phyloP scores from a whole-genome alignment of 2,797 vertebrate genomes.

The Amblyopsis hoosieri region DNA sequence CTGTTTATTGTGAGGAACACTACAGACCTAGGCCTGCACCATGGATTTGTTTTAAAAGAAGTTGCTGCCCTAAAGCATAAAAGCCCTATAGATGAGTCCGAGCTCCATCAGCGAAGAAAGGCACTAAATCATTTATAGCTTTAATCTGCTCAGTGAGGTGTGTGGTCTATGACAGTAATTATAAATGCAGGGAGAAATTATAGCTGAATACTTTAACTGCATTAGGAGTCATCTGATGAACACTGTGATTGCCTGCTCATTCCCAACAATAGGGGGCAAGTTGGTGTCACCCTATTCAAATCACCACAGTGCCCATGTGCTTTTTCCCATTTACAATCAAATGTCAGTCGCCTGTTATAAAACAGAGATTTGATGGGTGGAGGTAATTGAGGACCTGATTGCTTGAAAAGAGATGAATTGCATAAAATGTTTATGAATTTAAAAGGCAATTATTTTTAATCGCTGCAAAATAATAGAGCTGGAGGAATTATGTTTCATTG shows the following conservation, averaged over 20 bases:
- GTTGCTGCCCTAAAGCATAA: constrained; percentile 95
- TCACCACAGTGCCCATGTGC: constrained; percentile 86
- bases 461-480: constrained; percentile 77
- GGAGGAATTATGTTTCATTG: constrained; percentile 81
- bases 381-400: constrained; percentile 84
- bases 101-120: constrained; percentile 90
- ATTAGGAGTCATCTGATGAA: constrained; percentile 99
- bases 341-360: constrained; percentile 96
- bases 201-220: constrained; percentile 99
- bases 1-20: constrained; percentile 60
- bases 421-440: constrained; percentile 85
- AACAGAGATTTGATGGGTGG: constrained; percentile 82
- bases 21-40: constrained; percentile 55
- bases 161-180: constrained; percentile 99
- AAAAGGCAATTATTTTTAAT: constrained; percentile 84
- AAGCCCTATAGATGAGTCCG: constrained; percentile 94
- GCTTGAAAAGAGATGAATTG: constrained; percentile 79
- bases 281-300: constrained; percentile 96
- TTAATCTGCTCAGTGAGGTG: constrained; percentile 99
- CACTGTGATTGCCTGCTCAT: constrained; percentile 96
- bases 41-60: constrained; percentile 84
- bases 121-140: constrained; percentile 99
- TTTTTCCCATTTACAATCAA: constrained; percentile 93
- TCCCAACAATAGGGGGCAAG: constrained; percentile 99
- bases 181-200: constrained; percentile 99